These are phyloP conservation scores for Anser brachyrhynchus DNA, from an alignment of 2,113 vertebrate genomes.

Conservation along the genomic window DNA sequence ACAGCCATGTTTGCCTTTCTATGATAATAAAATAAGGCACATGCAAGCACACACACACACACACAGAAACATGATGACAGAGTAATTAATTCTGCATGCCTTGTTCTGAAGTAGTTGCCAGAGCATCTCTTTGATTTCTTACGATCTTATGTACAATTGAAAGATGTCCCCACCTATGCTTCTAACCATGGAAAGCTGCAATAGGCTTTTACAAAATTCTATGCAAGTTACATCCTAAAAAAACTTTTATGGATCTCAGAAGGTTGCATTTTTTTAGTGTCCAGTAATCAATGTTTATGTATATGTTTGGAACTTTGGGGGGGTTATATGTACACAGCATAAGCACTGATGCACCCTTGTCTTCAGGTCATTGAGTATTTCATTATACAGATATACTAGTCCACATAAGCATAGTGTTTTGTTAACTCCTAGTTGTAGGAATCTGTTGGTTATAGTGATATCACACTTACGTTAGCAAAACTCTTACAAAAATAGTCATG, in stretches of 20 bases:
- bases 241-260: neutral
- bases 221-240: neutral
- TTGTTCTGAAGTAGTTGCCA: neutral
- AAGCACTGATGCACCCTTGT: neutral
- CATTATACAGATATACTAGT: neutral
- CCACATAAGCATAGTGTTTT: neutral
- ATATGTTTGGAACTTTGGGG: neutral
- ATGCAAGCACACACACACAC: neutral
- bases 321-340: rapidly evolving
- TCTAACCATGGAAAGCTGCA: neutral
- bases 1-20: neutral
- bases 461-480: neutral
- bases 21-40: neutral
- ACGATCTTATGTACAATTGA: neutral
- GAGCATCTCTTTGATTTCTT: neutral
- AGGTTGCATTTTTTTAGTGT: neutral
- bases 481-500: neutral
- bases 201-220: neutral
- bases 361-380: neutral
- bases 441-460: neutral
- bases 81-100: neutral
- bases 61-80: neutral
- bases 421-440: neutral
- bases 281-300: neutral
- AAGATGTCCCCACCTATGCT: neutral